These are phyloP conservation scores for Cichladusa arquata DNA, from an alignment of 2,113 vertebrate genomes.

Conservation along the genomic window DNA sequence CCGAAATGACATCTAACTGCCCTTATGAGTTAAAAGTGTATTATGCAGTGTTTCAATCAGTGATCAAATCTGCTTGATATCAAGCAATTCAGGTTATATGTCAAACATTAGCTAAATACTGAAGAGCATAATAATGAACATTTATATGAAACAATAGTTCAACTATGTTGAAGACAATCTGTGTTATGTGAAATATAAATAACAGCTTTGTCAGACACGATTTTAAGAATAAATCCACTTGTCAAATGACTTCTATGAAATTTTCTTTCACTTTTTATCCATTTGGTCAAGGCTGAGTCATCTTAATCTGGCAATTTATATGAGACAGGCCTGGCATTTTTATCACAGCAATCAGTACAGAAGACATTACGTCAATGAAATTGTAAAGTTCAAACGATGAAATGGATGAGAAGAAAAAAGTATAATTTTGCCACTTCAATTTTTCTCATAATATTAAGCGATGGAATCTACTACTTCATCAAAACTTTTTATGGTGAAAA, in stretches of 20 bases:
- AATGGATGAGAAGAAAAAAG: neutral
- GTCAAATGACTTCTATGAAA: neutral
- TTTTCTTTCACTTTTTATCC: conserved; percentile 32
- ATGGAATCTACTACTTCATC: neutral
- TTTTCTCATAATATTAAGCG: neutral
- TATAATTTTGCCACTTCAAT: neutral
- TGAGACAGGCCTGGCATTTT: neutral
- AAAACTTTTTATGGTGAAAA: neutral
- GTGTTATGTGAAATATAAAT: neutral
- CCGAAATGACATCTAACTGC: neutral
- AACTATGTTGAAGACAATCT: neutral
- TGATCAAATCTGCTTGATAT: neutral
- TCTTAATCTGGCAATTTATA: conserved; percentile 14
- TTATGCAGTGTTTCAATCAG: neutral
- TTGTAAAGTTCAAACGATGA: conserved; percentile 24
- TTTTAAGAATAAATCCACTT: neutral
- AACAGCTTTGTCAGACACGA: neutral
- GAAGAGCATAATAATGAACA: neutral
- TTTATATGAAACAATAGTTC: neutral
- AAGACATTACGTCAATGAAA: neutral
- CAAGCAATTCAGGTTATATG: neutral
- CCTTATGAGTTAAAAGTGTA: neutral
- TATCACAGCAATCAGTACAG: neutral
- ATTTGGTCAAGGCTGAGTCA: conserved; percentile 50
- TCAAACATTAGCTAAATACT: neutral